Evolutionary conservation across 2,113 vertebrate species (phyloP).

Genomic region (Anseranas semipalmata): DNA sequence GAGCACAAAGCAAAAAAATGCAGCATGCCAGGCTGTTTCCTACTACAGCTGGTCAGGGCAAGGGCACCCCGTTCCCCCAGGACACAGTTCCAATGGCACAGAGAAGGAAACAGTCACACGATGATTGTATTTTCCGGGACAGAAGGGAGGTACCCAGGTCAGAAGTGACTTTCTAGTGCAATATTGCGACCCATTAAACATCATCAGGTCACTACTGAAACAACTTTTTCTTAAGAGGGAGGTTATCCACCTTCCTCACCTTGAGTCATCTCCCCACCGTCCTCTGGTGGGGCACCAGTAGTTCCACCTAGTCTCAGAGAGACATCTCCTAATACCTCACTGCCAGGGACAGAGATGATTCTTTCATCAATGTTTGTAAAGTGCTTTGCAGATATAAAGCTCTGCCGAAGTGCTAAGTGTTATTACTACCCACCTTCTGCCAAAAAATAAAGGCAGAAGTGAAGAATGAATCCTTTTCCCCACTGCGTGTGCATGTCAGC

Average conservation of each 20-base stretch:
- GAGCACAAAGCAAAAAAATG: not conserved
- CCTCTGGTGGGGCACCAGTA: not conserved
- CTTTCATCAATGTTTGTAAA: conserved; percentile 29
- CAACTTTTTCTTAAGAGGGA: not conserved
- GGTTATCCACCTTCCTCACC: not conserved
- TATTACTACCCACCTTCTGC: not conserved
- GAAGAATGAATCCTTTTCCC: not conserved
- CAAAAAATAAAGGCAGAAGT: not conserved
- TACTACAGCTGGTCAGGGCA: not conserved
- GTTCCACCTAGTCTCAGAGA: not conserved
- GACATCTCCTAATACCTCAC: not conserved
- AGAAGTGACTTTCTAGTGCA: conserved; percentile 57
- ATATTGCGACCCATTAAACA: not conserved
- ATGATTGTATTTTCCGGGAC: not conserved
- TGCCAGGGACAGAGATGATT: not conserved
- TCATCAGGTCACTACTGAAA: not conserved
- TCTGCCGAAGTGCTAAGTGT: conserved; percentile 60
- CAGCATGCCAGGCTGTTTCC: not conserved
- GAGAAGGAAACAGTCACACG: not conserved
- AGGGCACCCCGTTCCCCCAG: not conserved
- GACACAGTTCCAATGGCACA: conserved; percentile 2
- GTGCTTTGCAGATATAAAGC: conserved; percentile 67
- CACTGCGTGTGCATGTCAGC: accelerated
- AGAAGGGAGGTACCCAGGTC: not conserved
- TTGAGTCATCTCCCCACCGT: not conserved